These are phyloP conservation scores for Labrus mixtus DNA, from an alignment of 2,113 vertebrate species.

Conservation along the genomic window DNA sequence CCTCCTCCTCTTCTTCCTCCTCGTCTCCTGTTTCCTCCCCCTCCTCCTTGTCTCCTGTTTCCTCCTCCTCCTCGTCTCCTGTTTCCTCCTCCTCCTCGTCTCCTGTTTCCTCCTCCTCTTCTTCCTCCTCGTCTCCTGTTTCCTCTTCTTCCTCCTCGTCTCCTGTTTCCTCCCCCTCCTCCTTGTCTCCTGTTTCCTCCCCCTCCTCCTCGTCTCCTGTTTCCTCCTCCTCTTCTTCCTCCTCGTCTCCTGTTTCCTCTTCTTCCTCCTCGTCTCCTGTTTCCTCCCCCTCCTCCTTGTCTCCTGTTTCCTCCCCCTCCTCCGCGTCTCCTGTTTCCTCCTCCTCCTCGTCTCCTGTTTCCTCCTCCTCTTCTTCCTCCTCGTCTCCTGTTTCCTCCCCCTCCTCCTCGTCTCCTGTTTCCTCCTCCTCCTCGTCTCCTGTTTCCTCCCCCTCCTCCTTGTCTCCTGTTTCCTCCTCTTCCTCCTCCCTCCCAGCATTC, in stretches of 20 bases:
- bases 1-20: neutral
- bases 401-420: neutral
- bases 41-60: neutral
- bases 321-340: no score
- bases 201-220: neutral
- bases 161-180: no score
- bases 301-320: neutral
- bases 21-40: neutral
- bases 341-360: neutral
- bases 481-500: slow-evolving; percentile 86
- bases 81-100: neutral
- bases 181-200: neutral
- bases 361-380: neutral
- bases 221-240: neutral
- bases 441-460: neutral
- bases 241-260: no score
- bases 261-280: neutral
- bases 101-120: neutral
- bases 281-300: neutral
- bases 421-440: neutral
- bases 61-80: neutral
- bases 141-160: neutral
- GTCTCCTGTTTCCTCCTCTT: neutral
- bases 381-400: neutral
- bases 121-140: neutral